phyloP scores from a whole-genome alignment of 2,888 invertebrate genomes.

The Adela reaumurella region DNA sequence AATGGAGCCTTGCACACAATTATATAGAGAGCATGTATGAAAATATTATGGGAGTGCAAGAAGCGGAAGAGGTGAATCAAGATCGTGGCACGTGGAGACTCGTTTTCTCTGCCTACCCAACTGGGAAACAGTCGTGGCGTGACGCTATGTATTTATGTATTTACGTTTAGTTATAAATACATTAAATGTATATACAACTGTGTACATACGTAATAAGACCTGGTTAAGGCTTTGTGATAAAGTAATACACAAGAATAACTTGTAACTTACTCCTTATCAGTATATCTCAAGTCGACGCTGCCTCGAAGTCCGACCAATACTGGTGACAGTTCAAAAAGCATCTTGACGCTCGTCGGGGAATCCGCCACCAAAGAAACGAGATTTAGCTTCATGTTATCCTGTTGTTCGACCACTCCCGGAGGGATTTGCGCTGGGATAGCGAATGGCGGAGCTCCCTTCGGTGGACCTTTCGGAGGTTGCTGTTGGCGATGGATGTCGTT shows the following conservation, averaged over 20 bases:
- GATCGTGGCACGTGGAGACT: too few species aligned
- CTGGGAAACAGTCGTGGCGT: too few species aligned
- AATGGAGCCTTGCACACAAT: too few species aligned
- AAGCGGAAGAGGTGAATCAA: too few species aligned
- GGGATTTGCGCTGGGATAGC: conserved; percentile 21
- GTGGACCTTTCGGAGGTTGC: conserved; percentile 4
- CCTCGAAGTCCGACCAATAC: conserved; percentile 83
- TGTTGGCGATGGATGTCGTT: conserved; percentile 29
- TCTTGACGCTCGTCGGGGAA: conserved; percentile 73
- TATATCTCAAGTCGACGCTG: conserved; percentile 82
- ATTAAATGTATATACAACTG: too few species aligned
- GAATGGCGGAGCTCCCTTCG: conserved; percentile 23
- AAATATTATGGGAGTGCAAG: too few species aligned
- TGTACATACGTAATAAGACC: too few species aligned
- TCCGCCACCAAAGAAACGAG: conserved; percentile 68
- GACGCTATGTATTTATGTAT: too few species aligned
- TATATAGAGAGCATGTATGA: too few species aligned
- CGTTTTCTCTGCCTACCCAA: too few species aligned
- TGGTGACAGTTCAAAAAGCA: conserved; percentile 78
- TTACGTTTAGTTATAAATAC: too few species aligned
- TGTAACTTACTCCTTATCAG: conserved; percentile 70
- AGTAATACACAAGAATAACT: neutral
- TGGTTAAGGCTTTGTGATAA: too few species aligned
- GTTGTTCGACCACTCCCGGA: conserved; percentile 15
- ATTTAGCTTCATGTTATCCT: conserved; percentile 43